Evolutionary conservation across 2,797 vertebrate species (phyloP).

Genomic region (Micropoecilia bifurca): DNA sequence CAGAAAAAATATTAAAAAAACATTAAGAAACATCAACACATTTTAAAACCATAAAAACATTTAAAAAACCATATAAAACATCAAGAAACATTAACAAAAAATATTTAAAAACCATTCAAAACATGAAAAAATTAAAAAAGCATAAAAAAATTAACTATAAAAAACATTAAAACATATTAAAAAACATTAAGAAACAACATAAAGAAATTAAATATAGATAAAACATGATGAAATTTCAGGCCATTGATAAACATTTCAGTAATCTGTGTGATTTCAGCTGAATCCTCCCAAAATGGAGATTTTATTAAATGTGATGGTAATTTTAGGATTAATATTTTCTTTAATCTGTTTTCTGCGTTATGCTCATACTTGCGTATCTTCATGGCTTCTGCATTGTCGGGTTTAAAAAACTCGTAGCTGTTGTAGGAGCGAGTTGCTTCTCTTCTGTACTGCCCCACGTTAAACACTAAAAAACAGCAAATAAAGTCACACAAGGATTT

Average conservation of each 20-base stretch:
- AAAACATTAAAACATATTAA: not conserved
- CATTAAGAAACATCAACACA: too few species aligned
- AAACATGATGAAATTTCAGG: too few species aligned
- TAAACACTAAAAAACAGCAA: constrained; percentile 82
- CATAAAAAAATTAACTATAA: too few species aligned
- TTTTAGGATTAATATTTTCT: not conserved
- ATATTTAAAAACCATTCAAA: too few species aligned
- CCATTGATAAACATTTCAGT: too few species aligned
- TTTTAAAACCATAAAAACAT: too few species aligned
- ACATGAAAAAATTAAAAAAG: too few species aligned
- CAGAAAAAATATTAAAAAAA: too few species aligned
- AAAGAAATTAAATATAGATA: too few species aligned
- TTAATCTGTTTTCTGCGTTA: not conserved
- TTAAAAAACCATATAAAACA: too few species aligned
- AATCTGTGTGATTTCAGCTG: not conserved
- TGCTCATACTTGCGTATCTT: constrained; percentile 87
- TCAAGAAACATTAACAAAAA: too few species aligned
- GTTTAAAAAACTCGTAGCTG: constrained; percentile 89
- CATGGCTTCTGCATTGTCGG: constrained; percentile 90
- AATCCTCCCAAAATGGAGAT: not conserved
- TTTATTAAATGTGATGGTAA: not conserved
- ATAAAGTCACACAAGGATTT: not conserved
- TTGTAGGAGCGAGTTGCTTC: constrained; percentile 88
- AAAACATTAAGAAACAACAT: too few species aligned
- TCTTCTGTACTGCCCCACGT: constrained; percentile 91